These are phyloP conservation scores for Stigmatopora argus DNA, from an alignment of 2,113 vertebrate species.

Conservation along the genomic window DNA sequence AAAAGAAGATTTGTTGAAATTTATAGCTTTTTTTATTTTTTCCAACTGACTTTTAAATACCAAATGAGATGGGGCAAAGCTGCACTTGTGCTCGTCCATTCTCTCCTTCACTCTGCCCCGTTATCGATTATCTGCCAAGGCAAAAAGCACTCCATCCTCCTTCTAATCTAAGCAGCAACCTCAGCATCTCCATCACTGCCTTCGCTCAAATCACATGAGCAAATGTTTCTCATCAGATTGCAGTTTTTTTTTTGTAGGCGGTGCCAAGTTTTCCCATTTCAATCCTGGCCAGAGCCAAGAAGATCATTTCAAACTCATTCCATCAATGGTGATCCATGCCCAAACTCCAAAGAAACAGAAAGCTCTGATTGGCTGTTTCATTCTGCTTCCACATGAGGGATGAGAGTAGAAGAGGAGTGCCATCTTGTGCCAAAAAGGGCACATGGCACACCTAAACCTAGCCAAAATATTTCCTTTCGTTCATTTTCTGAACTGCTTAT, in stretches of 20 bases:
- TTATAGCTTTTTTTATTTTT: constrained; percentile 12
- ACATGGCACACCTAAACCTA: constrained; percentile 3
- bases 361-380: background rate
- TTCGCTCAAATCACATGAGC: constrained; percentile 50
- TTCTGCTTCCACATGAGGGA: background rate
- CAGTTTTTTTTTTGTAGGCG: constrained; percentile 22
- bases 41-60: constrained; percentile 34
- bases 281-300: constrained; percentile 23
- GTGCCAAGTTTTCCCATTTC: constrained; percentile 23
- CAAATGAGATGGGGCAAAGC: constrained; percentile 31
- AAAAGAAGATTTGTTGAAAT: too few species aligned
- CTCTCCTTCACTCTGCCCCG: constrained; percentile 49
- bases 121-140: constrained; percentile 70
- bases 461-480: too few species aligned
- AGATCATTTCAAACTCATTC: constrained; percentile 13
- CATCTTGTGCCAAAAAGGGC: constrained; percentile 58
- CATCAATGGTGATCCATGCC: constrained; percentile 19
- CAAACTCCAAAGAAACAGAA: background rate
- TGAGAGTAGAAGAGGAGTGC: constrained; percentile 44
- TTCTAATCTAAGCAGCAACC: constrained; percentile 52
- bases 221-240: constrained; percentile 55
- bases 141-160: constrained; percentile 64
- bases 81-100: constrained; percentile 49
- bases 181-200: constrained; percentile 53
- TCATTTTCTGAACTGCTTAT: too few species aligned